phyloP scores from a whole-genome alignment of 2,113 vertebrate species.

The Varanus salvator region DNA sequence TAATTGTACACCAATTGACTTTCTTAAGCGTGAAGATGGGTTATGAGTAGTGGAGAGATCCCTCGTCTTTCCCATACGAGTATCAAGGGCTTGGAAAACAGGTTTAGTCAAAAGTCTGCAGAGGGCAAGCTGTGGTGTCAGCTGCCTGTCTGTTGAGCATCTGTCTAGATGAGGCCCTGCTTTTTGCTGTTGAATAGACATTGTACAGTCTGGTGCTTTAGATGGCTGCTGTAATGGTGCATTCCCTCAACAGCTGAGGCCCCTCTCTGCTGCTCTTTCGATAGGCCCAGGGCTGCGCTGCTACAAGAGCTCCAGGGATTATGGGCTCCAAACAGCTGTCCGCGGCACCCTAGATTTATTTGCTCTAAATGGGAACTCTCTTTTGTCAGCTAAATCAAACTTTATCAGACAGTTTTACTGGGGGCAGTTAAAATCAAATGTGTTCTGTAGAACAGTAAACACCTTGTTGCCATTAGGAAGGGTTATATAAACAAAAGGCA shows the following conservation, averaged over 20 bases:
- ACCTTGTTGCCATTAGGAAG: conserved; percentile 84
- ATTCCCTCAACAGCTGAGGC: conserved; percentile 76
- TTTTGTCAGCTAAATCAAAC: conserved; percentile 85
- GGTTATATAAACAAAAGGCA: conserved; percentile 83
- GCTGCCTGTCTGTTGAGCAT: conserved; percentile 74
- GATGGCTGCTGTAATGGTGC: conserved; percentile 66
- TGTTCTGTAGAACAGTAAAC: conserved; percentile 86
- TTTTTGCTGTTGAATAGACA: conserved; percentile 45
- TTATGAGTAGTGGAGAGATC: conserved; percentile 15
- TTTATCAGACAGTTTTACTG: conserved; percentile 89
- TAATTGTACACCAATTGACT: conserved; percentile 34
- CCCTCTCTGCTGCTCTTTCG: conserved; percentile 60
- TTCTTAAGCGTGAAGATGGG: conserved; percentile 42
- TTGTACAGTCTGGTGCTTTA: conserved; percentile 59
- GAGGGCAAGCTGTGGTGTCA: conserved; percentile 61
- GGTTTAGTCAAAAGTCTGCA: conserved; percentile 46
- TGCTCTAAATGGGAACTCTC: conserved; percentile 76
- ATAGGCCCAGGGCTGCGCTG: conserved; percentile 48
- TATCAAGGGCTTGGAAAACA: conserved; percentile 22
- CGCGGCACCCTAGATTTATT: conserved; percentile 78
- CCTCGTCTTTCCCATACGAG: conserved; percentile 27
- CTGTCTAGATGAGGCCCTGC: conserved; percentile 53
- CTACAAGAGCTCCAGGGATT: conserved; percentile 67
- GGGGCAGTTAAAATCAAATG: conserved; percentile 83
- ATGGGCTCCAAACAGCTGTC: conserved; percentile 76